Percentiles rank a stretch among this genome's conserved stretches.
Conservation (phyloP, 2,113 vertebrate genomes). For the Ascaphus truei region DNA sequence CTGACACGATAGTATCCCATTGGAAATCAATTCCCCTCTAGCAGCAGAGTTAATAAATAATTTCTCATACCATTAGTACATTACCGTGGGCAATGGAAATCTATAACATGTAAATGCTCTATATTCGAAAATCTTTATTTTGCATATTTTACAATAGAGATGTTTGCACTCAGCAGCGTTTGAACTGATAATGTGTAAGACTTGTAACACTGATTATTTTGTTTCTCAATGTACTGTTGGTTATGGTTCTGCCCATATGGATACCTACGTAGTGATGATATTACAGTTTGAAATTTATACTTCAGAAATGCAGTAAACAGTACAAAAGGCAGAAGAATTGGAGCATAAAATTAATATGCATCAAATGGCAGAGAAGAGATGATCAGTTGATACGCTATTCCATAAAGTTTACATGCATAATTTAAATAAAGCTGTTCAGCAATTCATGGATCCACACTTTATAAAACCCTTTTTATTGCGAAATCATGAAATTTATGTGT, state of each 20-base stretch:
- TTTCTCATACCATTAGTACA: too few species aligned
- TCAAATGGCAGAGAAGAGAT: conserved; percentile 46
- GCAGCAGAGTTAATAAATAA: too few species aligned
- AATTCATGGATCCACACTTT: conserved; percentile 38
- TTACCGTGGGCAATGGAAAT: too few species aligned
- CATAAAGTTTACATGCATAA: conserved; percentile 49
- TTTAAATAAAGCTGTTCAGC: conserved; percentile 43
- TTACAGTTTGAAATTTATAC: conserved; percentile 47
- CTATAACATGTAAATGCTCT: too few species aligned
- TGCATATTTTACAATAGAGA: too few species aligned
- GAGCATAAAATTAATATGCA: conserved; percentile 55
- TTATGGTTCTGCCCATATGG: not conserved
- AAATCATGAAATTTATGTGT: conserved; percentile 41
- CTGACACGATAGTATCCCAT: too few species aligned
- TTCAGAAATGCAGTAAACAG: conserved; percentile 46
- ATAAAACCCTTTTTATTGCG: conserved; percentile 36
- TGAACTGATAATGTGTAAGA: too few species aligned
- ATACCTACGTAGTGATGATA: conserved; percentile 29
- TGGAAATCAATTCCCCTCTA: too few species aligned
- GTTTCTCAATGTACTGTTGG: too few species aligned
- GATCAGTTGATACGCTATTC: conserved; percentile 47
- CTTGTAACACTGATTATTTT: not conserved
- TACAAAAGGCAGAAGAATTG: conserved; percentile 48
- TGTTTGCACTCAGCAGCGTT: too few species aligned
- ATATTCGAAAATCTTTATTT: too few species aligned